These are phyloP conservation scores for Xiphophorus couchianus DNA, from an alignment of 2,113 vertebrate genomes.

Conservation along the genomic window DNA sequence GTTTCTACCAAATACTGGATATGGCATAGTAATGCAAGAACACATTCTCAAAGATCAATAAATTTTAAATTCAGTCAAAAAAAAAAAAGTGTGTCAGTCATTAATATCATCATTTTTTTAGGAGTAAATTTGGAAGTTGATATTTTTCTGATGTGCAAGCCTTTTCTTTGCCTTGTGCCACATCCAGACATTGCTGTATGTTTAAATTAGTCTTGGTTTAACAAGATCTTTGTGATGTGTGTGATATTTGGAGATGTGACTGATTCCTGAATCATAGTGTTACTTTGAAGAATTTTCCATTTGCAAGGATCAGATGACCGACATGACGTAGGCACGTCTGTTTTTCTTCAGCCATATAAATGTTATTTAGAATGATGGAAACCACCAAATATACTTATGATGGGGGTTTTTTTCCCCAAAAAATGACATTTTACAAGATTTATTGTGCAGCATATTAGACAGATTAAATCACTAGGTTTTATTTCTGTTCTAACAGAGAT, in stretches of 20 bases:
- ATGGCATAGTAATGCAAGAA: too few species aligned
- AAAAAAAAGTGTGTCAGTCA: too few species aligned
- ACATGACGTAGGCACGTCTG: conserved; percentile 48
- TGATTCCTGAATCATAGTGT: conserved; percentile 34
- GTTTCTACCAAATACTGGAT: too few species aligned
- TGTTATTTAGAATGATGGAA: conserved; percentile 63
- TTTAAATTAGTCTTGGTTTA: neutral
- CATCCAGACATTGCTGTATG: too few species aligned
- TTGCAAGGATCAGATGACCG: conserved; percentile 27
- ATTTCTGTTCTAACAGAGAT: neutral
- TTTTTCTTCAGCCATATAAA: conserved; percentile 58
- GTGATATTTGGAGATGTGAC: conserved; percentile 6
- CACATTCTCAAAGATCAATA: too few species aligned
- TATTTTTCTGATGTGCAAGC: too few species aligned
- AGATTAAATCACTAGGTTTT: conserved; percentile 37
- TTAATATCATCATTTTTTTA: too few species aligned
- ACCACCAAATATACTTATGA: conserved; percentile 51
- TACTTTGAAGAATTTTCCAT: conserved; percentile 19
- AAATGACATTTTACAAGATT: conserved; percentile 36
- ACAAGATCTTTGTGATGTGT: conserved; percentile 7
- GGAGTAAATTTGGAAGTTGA: too few species aligned
- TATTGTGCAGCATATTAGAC: conserved; percentile 20
- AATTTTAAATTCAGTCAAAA: too few species aligned
- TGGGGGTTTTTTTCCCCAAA: neutral
- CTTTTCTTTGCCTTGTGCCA: too few species aligned